These are phyloP conservation scores for Nomada goodeniana DNA, from an alignment of 2,888 invertebrate genomes.

Conservation along the genomic window DNA sequence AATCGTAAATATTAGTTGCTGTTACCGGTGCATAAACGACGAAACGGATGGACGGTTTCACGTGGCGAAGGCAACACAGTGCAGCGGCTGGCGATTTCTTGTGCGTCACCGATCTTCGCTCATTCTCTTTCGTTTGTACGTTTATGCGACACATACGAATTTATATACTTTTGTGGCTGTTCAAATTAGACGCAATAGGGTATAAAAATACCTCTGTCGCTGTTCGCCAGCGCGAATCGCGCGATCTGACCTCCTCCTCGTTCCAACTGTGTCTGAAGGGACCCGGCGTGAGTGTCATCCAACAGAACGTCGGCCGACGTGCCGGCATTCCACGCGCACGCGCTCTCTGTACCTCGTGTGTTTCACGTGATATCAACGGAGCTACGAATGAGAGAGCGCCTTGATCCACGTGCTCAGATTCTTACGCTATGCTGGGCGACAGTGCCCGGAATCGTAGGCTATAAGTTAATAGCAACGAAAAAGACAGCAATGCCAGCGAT, in stretches of 20 bases:
- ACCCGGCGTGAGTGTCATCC: constrained; percentile 37
- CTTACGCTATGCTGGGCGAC: constrained; percentile 29
- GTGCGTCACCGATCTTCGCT: constrained; percentile 19
- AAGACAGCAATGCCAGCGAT: constrained; percentile 26
- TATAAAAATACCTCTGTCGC: constrained; percentile 30
- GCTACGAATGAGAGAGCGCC: constrained; percentile 55
- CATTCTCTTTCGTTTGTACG: constrained; percentile 19
- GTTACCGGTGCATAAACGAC: not conserved
- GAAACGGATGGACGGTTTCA: constrained; percentile 30
- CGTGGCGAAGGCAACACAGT: constrained; percentile 24
- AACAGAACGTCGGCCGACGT: constrained; percentile 40
- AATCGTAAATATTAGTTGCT: not conserved
- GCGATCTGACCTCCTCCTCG: constrained; percentile 53
- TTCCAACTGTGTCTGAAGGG: constrained; percentile 56
- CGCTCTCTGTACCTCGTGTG: constrained; percentile 72
- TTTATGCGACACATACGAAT: constrained; percentile 41
- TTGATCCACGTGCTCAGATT: constrained; percentile 60
- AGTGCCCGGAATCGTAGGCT: constrained; percentile 13
- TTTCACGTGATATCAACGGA: constrained; percentile 77
- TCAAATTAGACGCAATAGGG: constrained; percentile 32
- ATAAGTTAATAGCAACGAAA: constrained; percentile 36
- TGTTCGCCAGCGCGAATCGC: constrained; percentile 51
- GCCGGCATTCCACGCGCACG: constrained; percentile 59
- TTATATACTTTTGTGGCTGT: not conserved
- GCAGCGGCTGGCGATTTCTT: constrained; percentile 31